phyloP scores from a whole-genome alignment of 2,797 vertebrate genomes.

The Clamator glandarius region DNA sequence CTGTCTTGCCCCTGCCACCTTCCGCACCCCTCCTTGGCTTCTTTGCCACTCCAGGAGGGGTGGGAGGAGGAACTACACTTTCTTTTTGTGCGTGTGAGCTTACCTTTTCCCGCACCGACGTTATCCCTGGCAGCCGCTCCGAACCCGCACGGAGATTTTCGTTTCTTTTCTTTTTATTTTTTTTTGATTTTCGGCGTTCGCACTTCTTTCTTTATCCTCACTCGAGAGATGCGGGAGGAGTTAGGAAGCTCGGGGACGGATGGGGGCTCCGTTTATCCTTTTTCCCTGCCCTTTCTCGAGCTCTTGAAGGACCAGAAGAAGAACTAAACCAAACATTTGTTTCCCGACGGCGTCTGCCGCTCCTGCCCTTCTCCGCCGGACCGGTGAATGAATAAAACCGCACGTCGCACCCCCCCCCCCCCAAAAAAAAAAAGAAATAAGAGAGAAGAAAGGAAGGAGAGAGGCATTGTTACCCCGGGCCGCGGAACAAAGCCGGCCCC shows the following conservation, averaged over 20 bases:
- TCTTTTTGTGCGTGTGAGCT: constrained; percentile 39
- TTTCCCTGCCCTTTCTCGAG: background rate
- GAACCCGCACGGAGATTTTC: constrained; percentile 58
- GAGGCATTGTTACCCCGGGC: constrained; percentile 41
- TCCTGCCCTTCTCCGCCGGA: background rate
- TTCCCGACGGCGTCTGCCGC: constrained; percentile 1
- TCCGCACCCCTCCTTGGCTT: constrained; percentile 50
- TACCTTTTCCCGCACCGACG: constrained; percentile 55
- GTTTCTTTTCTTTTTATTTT: background rate
- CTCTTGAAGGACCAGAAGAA: constrained; percentile 59
- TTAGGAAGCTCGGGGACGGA: constrained; percentile 62
- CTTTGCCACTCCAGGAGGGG: constrained; percentile 49
- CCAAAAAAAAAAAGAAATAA: constrained; percentile 69
- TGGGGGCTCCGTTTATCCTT: background rate
- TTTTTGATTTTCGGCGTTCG: background rate
- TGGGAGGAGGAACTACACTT: constrained; percentile 61
- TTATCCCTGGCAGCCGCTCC: constrained; percentile 50
- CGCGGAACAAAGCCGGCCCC: constrained; percentile 71
- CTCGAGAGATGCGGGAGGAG: constrained; percentile 75
- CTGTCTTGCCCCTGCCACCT: constrained; percentile 50
- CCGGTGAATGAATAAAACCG: constrained; percentile 2
- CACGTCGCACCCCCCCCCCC: too few relatives aligned
- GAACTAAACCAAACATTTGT: constrained; percentile 32
- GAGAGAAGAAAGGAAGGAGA: constrained; percentile 59
- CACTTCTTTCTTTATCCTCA: background rate